A percentile compares a stretch with the other conserved stretches of the same genome.
Conservation (phyloP, 2,797 vertebrate species). For the Pteronotus mesoamericanus region DNA sequence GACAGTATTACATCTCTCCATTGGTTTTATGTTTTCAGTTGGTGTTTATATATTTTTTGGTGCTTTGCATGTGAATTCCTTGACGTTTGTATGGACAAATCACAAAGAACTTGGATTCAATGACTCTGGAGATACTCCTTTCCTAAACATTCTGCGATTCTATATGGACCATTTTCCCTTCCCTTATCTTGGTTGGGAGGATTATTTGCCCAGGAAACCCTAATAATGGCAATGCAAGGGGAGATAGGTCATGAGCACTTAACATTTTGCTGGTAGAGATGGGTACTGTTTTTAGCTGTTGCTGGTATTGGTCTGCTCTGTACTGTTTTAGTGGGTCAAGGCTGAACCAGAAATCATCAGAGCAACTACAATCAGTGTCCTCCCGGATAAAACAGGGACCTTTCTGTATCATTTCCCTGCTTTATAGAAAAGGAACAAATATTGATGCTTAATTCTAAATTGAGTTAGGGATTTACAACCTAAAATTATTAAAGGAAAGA, state of each 20-base stretch:
- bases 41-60: neutral
- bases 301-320: neutral
- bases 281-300: slow-evolving; percentile 17
- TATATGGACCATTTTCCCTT: neutral
- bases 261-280: neutral
- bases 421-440: slow-evolving; percentile 31
- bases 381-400: slow-evolving; percentile 8
- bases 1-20: neutral
- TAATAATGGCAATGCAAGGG: neutral
- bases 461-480: slow-evolving; percentile 14
- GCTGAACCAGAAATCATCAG: slow-evolving; percentile 13
- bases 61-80: neutral
- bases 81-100: neutral
- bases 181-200: neutral
- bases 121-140: neutral
- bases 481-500: slow-evolving; percentile 9
- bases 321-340: neutral
- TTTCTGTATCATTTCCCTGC: slow-evolving; percentile 21
- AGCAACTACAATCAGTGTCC: slow-evolving; percentile 47
- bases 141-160: neutral
- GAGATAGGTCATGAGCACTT: neutral
- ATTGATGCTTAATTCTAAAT: slow-evolving; percentile 33
- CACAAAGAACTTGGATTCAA: neutral
- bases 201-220: neutral
- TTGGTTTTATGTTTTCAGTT: neutral